Evolutionary conservation across 1,140 invertebrate genomes (phyloP).

Genomic region (Goniozus legneri): DNA sequence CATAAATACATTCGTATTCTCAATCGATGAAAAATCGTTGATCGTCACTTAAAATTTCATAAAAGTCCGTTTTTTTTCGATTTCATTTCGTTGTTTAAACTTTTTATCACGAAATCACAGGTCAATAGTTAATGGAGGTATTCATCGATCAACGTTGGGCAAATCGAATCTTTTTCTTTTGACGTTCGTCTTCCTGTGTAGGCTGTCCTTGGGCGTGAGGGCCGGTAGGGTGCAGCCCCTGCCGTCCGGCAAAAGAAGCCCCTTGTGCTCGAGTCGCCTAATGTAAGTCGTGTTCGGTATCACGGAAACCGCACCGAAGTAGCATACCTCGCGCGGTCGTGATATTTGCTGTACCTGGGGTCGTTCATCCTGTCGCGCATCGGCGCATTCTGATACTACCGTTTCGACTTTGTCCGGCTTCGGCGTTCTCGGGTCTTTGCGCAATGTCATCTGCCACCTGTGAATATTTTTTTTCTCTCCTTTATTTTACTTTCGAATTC

Average conservation of each 20-base stretch:
- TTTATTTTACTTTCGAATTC: too few relatives aligned
- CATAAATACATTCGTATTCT: too few relatives aligned
- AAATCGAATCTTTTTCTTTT: slow-evolving; percentile 26
- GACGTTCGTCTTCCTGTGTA: slow-evolving; percentile 5
- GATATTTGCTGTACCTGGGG: slow-evolving; percentile 20
- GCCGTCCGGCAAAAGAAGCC: slow-evolving; percentile 19
- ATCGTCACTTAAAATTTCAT: too few relatives aligned
- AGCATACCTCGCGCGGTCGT: slow-evolving; percentile 28
- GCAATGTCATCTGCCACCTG: slow-evolving; percentile 41
- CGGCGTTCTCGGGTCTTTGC: slow-evolving; percentile 25
- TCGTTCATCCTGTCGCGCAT: slow-evolving; percentile 15
- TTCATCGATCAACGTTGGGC: slow-evolving; percentile 14
- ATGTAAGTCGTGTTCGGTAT: slow-evolving; percentile 37
- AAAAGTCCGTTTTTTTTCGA: too few relatives aligned
- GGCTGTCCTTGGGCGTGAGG: slow-evolving; percentile 12
- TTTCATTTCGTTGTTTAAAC: too few relatives aligned
- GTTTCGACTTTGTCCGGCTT: slow-evolving; percentile 10
- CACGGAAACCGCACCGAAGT: slow-evolving; percentile 33
- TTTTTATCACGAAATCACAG: too few relatives aligned
- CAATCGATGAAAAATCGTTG: too few relatives aligned
- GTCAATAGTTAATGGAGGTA: not conserved
- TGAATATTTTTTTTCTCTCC: not conserved
- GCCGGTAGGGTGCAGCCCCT: slow-evolving; percentile 24
- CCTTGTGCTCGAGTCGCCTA: slow-evolving; percentile 33
- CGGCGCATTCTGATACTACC: slow-evolving; percentile 13